Evolutionary conservation across 1,140 invertebrate species (phyloP).

Genomic region (Cyphomyrmex costatus): DNA sequence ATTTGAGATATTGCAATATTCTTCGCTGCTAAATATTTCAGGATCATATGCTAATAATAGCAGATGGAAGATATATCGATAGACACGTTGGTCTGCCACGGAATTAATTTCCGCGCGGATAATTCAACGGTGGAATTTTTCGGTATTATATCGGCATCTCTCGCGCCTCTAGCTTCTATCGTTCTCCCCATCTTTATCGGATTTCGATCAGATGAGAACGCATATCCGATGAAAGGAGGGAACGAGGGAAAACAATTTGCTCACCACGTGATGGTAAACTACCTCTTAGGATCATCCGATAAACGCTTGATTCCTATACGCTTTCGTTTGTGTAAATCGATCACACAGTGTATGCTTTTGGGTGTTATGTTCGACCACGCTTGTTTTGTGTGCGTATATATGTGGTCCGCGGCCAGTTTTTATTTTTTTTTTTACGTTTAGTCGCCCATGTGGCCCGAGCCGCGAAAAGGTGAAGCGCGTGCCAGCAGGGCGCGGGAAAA

Average conservation of each 20-base stretch:
- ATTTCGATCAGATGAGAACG: conserved; percentile 65
- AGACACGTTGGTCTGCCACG: neutral
- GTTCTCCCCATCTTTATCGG: conserved; percentile 44
- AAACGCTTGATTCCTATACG: conserved; percentile 50
- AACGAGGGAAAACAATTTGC: conserved; percentile 69
- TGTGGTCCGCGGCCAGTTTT: conserved; percentile 23
- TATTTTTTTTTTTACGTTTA: conserved; percentile 49
- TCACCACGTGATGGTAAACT: conserved; percentile 23
- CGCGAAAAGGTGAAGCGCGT: conserved; percentile 70
- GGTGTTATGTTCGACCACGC: neutral
- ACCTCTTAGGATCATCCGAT: conserved; percentile 64
- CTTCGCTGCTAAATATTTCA: neutral
- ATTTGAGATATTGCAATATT: neutral
- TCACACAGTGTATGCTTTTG: neutral
- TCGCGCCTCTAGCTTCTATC: conserved; percentile 9
- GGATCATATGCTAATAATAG: neutral
- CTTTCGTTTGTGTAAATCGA: conserved; percentile 51
- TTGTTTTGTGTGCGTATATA: neutral
- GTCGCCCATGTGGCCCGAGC: conserved; percentile 57
- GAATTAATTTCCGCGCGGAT: conserved; percentile 35
- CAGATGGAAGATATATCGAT: neutral
- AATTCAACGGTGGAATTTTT: conserved; percentile 29
- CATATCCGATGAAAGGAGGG: neutral
- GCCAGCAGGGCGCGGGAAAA: conserved; percentile 76
- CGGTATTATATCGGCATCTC: conserved; percentile 13